These are phyloP conservation scores for Glossophaga mutica DNA, from an alignment of 2,797 vertebrate genomes.

Conservation along the genomic window DNA sequence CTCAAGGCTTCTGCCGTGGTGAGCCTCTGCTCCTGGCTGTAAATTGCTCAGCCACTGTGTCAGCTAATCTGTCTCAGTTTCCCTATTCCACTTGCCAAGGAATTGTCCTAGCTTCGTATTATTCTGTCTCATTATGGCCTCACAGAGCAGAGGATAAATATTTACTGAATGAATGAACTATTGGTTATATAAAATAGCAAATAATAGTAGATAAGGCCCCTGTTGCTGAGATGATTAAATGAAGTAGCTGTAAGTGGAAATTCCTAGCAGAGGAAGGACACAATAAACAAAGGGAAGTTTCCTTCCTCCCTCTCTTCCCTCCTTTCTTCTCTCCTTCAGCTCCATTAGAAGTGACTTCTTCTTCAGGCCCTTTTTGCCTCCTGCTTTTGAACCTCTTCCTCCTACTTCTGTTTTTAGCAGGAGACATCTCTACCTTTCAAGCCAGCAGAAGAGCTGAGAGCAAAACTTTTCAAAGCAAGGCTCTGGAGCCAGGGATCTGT, in stretches of 20 bases:
- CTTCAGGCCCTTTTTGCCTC: neutral
- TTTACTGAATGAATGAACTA: neutral
- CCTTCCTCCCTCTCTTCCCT: neutral
- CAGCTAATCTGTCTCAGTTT: neutral
- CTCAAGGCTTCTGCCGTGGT: neutral
- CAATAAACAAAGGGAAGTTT: neutral
- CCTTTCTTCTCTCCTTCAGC: neutral
- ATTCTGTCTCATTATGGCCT: neutral
- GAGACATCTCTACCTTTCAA: neutral
- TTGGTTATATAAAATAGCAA: neutral
- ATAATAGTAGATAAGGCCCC: neutral
- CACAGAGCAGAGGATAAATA: neutral
- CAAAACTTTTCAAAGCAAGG: constrained; percentile 6
- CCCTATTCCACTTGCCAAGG: neutral
- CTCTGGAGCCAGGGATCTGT: neutral
- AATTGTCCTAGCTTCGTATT: neutral
- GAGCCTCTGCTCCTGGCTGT: neutral
- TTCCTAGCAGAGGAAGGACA: neutral
- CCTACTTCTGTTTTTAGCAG: constrained; percentile 1
- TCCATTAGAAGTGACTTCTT: neutral
- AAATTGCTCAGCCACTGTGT: neutral
- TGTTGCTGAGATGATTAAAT: neutral
- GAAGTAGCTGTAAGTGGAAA: neutral
- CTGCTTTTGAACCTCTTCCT: neutral
- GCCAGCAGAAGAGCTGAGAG: neutral